Conservation (phyloP, 2,797 vertebrate genomes). For the Acanthopagrus latus region DNA sequence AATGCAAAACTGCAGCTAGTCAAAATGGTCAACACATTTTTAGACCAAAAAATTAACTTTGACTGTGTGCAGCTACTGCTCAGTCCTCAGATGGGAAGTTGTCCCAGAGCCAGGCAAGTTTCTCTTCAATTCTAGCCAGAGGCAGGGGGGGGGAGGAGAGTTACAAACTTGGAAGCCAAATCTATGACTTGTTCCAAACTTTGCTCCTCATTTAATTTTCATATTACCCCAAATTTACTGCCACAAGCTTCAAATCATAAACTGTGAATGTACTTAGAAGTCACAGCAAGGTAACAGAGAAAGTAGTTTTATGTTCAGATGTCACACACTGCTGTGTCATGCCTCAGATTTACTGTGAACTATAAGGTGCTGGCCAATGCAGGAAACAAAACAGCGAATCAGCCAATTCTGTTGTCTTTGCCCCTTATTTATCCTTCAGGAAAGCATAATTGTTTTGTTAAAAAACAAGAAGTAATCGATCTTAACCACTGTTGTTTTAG, state of each 20-base stretch:
- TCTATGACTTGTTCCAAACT: conserved; percentile 15
- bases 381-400: neutral
- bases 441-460: neutral
- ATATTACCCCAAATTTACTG: conserved; percentile 33
- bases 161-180: conserved; percentile 35
- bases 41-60: neutral
- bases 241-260: conserved; percentile 33
- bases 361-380: neutral
- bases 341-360: neutral
- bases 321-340: neutral
- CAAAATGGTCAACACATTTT: neutral
- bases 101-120: conserved; percentile 1
- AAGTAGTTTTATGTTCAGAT: no score
- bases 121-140: neutral
- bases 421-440: neutral
- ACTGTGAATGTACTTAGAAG: conserved; percentile 24
- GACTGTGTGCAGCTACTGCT: neutral
- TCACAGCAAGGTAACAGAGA: conserved; percentile 15
- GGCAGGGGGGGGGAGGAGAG: conserved; percentile 15
- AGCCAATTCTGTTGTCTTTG: neutral
- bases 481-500: neutral
- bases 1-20: neutral
- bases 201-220: conserved; percentile 38
- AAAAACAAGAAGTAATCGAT: neutral
- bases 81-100: conserved; percentile 11